phyloP scores from a whole-genome alignment of 2,888 invertebrate genomes.

The Adelognathus sp. region DNA sequence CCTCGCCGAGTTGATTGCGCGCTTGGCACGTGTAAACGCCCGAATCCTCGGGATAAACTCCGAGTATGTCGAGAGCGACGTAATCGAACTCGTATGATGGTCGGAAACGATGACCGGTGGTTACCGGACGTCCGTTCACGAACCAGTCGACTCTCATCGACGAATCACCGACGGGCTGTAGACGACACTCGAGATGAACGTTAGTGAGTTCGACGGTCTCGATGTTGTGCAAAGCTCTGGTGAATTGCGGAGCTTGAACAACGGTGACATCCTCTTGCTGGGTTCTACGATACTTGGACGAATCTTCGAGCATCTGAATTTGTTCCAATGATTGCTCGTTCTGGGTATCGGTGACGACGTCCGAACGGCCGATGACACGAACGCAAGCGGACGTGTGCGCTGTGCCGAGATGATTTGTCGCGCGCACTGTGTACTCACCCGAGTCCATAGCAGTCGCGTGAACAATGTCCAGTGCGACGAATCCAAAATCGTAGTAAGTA shows the following conservation, averaged over 20 bases:
- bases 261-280: constrained; percentile 91
- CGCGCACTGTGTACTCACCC: constrained; percentile 96
- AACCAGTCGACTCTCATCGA: constrained; percentile 98
- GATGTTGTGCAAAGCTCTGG: constrained; percentile 92
- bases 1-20: constrained; percentile 96
- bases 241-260: constrained; percentile 93
- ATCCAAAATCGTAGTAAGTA: constrained; percentile 98
- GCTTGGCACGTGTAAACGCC: constrained; percentile 98
- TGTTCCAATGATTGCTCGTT: constrained; percentile 96
- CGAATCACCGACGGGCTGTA: constrained; percentile 95
- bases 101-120: constrained; percentile 96
- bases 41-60: constrained; percentile 98
- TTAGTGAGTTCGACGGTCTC: constrained; percentile 95
- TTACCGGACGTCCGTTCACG: constrained; percentile 95
- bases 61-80: constrained; percentile 96
- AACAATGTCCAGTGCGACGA: constrained; percentile 97
- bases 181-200: constrained; percentile 94
- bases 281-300: constrained; percentile 86
- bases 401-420: constrained; percentile 95
- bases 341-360: constrained; percentile 93
- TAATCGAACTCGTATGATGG: constrained; percentile 99
- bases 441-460: constrained; percentile 97
- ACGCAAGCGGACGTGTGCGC: constrained; percentile 96
- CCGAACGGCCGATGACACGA: constrained; percentile 91
- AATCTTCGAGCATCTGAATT: constrained; percentile 94